These are phyloP conservation scores for Criorhina ranunculi DNA, from an alignment of 2,888 invertebrate genomes.

Conservation along the genomic window DNA sequence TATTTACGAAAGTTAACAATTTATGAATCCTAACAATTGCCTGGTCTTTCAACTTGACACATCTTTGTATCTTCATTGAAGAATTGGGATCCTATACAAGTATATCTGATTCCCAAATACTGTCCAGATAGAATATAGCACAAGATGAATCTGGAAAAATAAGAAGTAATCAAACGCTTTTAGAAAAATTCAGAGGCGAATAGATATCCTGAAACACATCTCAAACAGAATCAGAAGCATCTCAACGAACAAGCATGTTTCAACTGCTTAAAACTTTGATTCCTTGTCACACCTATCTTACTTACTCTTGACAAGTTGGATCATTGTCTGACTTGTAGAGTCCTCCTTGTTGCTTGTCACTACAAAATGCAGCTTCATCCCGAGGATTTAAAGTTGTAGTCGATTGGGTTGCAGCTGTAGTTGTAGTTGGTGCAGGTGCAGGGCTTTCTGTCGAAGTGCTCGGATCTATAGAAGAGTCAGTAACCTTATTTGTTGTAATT, in stretches of 20 bases:
- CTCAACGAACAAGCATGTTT: too few species aligned
- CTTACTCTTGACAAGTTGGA: conserved; percentile 77
- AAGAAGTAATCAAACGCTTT: too few species aligned
- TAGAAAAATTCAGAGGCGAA: too few species aligned
- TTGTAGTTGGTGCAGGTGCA: too few species aligned
- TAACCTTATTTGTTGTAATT: background rate
- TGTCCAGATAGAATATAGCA: conserved; percentile 78
- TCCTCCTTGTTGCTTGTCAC: conserved; percentile 39
- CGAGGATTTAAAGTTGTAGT: conserved; percentile 18
- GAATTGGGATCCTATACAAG: conserved; percentile 63
- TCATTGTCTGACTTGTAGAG: conserved; percentile 63
- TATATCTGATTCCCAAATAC: conserved; percentile 76
- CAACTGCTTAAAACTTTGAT: too few species aligned
- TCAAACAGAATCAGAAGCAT: too few species aligned
- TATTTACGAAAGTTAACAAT: too few species aligned
- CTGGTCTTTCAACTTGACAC: conserved; percentile 74
- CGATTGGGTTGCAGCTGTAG: background rate
- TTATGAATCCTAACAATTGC: conserved; percentile 52
- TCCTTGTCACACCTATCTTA: background rate
- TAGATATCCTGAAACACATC: too few species aligned
- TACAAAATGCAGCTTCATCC: conserved; percentile 72
- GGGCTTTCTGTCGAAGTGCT: background rate
- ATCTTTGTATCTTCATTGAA: conserved; percentile 69
- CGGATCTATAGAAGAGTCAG: too few species aligned
- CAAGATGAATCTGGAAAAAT: conserved; percentile 73